phyloP scores from a whole-genome alignment of 2,888 invertebrate species.

The Tholera decimalis region DNA sequence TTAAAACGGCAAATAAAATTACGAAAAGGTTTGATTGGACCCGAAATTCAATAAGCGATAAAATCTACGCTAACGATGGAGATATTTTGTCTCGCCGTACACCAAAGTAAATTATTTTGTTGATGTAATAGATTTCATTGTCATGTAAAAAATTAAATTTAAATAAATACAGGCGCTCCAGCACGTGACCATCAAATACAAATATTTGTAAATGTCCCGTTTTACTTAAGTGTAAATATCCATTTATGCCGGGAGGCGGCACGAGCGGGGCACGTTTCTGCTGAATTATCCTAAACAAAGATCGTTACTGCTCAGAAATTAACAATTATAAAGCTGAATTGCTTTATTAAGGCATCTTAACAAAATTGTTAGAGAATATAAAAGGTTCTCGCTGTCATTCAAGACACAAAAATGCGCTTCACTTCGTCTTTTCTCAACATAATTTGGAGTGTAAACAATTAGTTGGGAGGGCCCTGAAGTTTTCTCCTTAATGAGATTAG shows the following conservation, averaged over 20 bases:
- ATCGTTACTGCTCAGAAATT: conserved; percentile 79
- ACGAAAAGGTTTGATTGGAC: not conserved
- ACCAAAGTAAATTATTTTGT: conserved; percentile 2
- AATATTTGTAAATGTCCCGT: conserved; percentile 38
- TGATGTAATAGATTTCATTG: conserved; percentile 14
- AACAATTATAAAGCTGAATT: conserved; percentile 81
- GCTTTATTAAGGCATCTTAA: conserved; percentile 79
- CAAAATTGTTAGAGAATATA: conserved; percentile 70
- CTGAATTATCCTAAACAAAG: conserved; percentile 82
- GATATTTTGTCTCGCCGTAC: not conserved
- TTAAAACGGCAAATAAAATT: not conserved
- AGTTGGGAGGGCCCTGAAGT: conserved; percentile 58
- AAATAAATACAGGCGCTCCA: conserved; percentile 16
- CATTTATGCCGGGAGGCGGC: conserved; percentile 61
- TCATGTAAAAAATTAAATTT: conserved; percentile 17
- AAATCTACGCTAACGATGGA: not conserved
- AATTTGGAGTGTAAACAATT: conserved; percentile 63
- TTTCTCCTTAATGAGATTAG: conserved; percentile 71
- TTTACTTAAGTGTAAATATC: conserved; percentile 57
- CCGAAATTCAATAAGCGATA: not conserved
- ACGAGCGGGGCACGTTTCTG: conserved; percentile 60
- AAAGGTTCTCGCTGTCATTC: conserved; percentile 59
- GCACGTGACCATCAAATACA: conserved; percentile 14
- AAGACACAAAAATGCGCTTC: conserved; percentile 61
- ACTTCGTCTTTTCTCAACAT: conserved; percentile 57